Evolutionary conservation across 2,113 vertebrate genomes (phyloP).

Genomic region (Cinclus mexicanus): DNA sequence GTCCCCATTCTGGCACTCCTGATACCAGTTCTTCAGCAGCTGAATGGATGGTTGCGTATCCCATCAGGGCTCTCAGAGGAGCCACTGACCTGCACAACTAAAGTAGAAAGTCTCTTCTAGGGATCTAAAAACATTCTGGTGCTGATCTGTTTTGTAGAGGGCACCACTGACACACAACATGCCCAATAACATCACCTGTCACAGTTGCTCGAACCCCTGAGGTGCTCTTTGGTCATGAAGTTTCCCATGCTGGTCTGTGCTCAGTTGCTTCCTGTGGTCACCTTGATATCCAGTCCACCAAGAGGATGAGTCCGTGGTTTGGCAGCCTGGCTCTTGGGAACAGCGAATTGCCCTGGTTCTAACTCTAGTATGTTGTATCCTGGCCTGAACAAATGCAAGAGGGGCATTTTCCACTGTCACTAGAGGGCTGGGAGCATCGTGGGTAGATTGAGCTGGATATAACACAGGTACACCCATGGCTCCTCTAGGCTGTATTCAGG

Average conservation of each 20-base stretch:
- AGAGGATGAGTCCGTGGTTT: not conserved
- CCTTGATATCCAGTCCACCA: not conserved
- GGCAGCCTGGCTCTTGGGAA: not conserved
- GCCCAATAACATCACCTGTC: accelerated
- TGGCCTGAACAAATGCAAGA: not conserved
- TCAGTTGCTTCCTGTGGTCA: not conserved
- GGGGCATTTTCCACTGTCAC: not conserved
- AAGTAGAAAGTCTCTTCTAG: not conserved
- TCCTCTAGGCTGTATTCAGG: not conserved
- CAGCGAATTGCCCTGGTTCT: accelerated
- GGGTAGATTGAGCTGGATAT: not conserved
- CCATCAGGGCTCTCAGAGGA: not conserved
- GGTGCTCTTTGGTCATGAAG: not conserved
- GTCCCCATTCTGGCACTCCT: not conserved
- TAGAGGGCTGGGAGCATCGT: accelerated
- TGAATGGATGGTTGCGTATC: not conserved
- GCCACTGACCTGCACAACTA: not conserved
- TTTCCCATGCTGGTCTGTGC: not conserved
- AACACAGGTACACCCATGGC: not conserved
- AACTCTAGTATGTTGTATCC: not conserved
- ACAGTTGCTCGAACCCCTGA: not conserved
- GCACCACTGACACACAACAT: not conserved
- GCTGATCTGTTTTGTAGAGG: not conserved
- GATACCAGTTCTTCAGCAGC: not conserved
- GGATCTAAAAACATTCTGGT: not conserved